These are phyloP conservation scores for Lasiurus cinereus DNA, from an alignment of 2,113 vertebrate genomes.

Conservation along the genomic window DNA sequence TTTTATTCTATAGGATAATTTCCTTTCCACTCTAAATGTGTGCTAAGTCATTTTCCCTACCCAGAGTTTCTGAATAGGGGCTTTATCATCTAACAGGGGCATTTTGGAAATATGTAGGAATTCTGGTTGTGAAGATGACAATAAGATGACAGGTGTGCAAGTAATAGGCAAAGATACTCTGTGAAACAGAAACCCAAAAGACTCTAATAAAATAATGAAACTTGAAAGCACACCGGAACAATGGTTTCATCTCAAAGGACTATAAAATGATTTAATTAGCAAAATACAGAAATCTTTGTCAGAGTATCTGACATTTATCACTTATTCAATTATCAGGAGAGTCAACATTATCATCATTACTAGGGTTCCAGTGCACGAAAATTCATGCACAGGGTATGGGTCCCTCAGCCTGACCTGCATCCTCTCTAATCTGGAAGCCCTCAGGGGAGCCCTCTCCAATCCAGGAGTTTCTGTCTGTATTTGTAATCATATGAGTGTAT, in stretches of 20 bases:
- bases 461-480: too few species aligned
- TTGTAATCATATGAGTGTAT: too few species aligned
- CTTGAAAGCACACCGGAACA: neutral
- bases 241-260: constrained; percentile 7
- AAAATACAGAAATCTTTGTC: neutral
- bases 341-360: neutral
- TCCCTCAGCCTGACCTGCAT: too few species aligned
- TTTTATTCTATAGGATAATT: neutral
- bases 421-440: too few species aligned
- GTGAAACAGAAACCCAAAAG: constrained; percentile 32
- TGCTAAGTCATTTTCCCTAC: neutral
- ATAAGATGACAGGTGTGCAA: neutral
- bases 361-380: too few species aligned
- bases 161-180: neutral
- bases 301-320: neutral
- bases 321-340: constrained; percentile 20
- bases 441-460: too few species aligned
- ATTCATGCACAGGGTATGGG: too few species aligned
- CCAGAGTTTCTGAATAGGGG: neutral
- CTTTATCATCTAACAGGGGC: neutral
- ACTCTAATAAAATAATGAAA: constrained; percentile 23
- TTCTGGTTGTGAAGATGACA: constrained; percentile 50
- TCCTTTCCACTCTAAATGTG: constrained; percentile 34
- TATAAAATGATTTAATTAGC: constrained; percentile 17
- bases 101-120: constrained; percentile 50